phyloP scores from a whole-genome alignment of 2,888 invertebrate species.

The Aquatica leii region DNA sequence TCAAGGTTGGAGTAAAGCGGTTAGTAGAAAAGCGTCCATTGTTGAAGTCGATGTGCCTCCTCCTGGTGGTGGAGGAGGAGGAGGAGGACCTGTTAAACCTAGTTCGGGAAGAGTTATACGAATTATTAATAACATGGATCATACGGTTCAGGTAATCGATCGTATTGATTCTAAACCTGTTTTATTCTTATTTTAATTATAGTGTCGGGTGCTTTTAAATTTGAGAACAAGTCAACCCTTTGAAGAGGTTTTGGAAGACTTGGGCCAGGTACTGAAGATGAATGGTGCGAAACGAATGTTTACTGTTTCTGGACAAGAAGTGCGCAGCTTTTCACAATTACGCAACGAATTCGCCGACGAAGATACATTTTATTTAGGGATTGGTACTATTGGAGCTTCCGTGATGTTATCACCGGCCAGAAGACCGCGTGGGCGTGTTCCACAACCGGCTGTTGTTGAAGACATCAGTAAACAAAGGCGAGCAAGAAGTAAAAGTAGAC shows the following conservation, averaged over 20 bases:
- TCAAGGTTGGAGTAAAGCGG: slow-evolving; percentile 71
- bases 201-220: slow-evolving; percentile 92
- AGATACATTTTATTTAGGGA: slow-evolving; percentile 87
- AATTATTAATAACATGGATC: slow-evolving; percentile 93
- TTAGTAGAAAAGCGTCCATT: slow-evolving; percentile 82
- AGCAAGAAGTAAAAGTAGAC: slow-evolving; percentile 85
- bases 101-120: slow-evolving; percentile 87
- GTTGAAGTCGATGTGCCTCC: slow-evolving; percentile 82
- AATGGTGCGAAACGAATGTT: slow-evolving; percentile 90
- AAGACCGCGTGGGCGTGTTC: slow-evolving; percentile 71
- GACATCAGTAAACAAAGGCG: slow-evolving; percentile 67
- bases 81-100: slow-evolving; percentile 70
- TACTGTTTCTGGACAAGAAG: slow-evolving; percentile 92
- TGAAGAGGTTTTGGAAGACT: slow-evolving; percentile 91
- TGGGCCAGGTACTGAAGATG: slow-evolving; percentile 93
- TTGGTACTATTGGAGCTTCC: slow-evolving; percentile 61
- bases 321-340: slow-evolving; percentile 91
- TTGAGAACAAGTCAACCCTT: slow-evolving; percentile 92
- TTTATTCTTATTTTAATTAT: slow-evolving; percentile 43
- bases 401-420: slow-evolving; percentile 71
- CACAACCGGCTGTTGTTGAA: slow-evolving; percentile 63
- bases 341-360: slow-evolving; percentile 92
- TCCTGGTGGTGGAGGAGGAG: slow-evolving; percentile 68
- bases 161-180: not conserved
- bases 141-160: slow-evolving; percentile 80